Base-by-base conservation (phyloP, 2,113 vertebrate genomes). In the Tupaia tana region DNA sequence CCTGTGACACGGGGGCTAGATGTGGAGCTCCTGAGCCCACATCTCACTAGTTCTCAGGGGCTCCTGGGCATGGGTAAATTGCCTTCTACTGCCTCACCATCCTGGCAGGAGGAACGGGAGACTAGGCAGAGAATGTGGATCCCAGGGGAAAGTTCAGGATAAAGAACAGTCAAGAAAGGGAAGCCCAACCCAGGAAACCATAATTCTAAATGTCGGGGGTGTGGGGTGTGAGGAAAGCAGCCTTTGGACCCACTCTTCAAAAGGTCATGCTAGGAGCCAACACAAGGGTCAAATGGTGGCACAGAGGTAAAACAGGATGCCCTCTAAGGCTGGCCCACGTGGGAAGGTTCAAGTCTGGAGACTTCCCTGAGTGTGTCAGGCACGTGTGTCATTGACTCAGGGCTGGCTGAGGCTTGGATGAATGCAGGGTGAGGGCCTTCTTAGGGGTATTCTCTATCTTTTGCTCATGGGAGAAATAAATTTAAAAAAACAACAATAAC, bases 121-220 rank as follows among this genome's bases (percentile, higher is more conserved):
- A 63, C 25, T 18, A 16, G 19, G 19, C n/a, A 27, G 56, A 54
- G 15, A 20, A 19, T 1, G 4, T 11, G 74, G 34, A 67, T 27
- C 66, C n/a, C 24, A 6, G 64, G 31, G 34, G 8, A 43, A 66
- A 71, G 27, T 19, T 20, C 29, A n/a, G 66, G 19, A 29, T 1
- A 10, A 27, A 22, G 64, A 43, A 43, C 5, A 7, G 52, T 20
- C 2, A n/a, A 74, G 70, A 34, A 64, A 70, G 4, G 22, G 75
- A 73, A 75, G 56, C 13, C 10, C 67, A 61, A 56, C 0, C 4
- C 56, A n/a, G 81, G 7, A 69, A n/a, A 79, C 58, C 54, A 67
- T 31, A 63, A 13, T 6, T 18, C 24, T 54, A 29, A 69, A 61
- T 0, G 0, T 0, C 1, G 7, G 25, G 77, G 5, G 14, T 25